phyloP scores from a whole-genome alignment of 2,797 vertebrate species.

The Bufotes viridis region DNA sequence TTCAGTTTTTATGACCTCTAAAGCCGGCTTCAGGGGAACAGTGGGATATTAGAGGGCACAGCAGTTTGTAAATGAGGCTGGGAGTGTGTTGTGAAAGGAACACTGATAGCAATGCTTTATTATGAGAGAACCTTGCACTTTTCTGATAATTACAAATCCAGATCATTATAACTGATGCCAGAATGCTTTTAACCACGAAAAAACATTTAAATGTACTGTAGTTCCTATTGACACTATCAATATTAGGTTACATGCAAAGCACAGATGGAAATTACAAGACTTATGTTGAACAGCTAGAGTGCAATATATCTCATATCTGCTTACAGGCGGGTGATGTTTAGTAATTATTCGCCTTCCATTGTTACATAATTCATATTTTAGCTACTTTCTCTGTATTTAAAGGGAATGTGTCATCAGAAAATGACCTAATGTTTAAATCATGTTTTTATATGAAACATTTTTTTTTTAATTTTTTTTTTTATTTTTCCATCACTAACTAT shows the following conservation, averaged over 20 bases:
- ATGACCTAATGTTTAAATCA: too few relatives aligned
- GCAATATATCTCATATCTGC: conserved; percentile 55
- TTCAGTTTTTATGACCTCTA: conserved; percentile 38
- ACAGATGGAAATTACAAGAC: conserved; percentile 54
- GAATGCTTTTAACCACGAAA: conserved; percentile 60
- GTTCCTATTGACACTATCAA: conserved; percentile 56
- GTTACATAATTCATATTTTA: conserved; percentile 39
- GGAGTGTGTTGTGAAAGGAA: conserved; percentile 41
- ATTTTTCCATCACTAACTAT: too few relatives aligned
- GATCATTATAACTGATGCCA: conserved; percentile 54
- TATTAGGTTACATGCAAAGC: conserved; percentile 59
- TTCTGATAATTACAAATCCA: conserved; percentile 58
- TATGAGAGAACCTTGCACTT: conserved; percentile 54
- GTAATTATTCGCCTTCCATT: conserved; percentile 32
- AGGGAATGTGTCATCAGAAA: background rate
- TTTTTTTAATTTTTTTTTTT: too few relatives aligned
- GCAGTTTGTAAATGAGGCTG: conserved; percentile 47
- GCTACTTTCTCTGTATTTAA: background rate
- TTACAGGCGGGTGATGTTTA: conserved; percentile 48
- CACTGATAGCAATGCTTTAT: conserved; percentile 50
- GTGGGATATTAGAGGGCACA: conserved; percentile 10
- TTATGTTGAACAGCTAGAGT: conserved; percentile 50
- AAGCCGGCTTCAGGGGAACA: conserved; percentile 18
- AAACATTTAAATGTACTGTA: conserved; percentile 51
- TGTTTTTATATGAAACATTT: too few relatives aligned